phyloP scores from a whole-genome alignment of 1,140 invertebrate species.

The Gerris buenoi region DNA sequence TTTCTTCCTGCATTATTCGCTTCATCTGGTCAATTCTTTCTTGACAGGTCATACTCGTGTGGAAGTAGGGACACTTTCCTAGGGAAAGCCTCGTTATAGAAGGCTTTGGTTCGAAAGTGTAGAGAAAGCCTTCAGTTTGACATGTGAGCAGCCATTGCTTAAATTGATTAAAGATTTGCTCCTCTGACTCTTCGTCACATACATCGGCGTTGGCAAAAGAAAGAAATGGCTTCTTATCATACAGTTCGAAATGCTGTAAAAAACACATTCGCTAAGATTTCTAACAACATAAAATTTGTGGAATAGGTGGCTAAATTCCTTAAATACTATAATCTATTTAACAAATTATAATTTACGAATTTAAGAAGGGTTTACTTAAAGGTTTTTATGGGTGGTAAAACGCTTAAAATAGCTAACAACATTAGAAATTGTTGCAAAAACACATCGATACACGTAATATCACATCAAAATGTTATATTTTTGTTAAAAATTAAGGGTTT shows the following conservation, averaged over 20 bases:
- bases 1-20: background rate
- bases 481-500: no score
- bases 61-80: background rate
- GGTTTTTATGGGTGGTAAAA: no score
- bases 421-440: no score
- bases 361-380: no score
- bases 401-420: no score
- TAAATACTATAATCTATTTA: no score
- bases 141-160: background rate
- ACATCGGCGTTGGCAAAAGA: background rate
- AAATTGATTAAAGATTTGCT: background rate
- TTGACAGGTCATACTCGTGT: background rate
- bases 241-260: background rate
- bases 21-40: background rate
- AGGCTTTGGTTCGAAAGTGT: background rate
- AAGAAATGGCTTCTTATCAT: background rate
- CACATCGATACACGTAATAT: no score
- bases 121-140: background rate
- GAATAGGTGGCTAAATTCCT: no score
- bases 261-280: no score
- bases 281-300: no score
- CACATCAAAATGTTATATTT: no score
- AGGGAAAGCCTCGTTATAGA: background rate
- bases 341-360: no score
- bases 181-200: background rate